Evolutionary conservation across 1,140 invertebrate genomes (phyloP).

Genomic region (Bombus picipes): DNA sequence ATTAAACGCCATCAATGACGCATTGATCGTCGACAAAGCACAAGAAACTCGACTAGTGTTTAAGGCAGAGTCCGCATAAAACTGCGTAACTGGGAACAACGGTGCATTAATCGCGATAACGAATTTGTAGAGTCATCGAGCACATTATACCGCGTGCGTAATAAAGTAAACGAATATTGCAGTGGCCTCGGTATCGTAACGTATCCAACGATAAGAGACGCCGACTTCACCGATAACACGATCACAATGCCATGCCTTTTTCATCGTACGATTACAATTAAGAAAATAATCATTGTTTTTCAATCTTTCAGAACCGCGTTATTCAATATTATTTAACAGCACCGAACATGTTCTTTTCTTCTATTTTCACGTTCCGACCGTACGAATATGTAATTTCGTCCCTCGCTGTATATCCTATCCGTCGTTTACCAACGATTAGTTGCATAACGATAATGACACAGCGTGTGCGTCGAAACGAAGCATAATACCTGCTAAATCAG

Average conservation of each 20-base stretch:
- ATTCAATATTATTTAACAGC: no score
- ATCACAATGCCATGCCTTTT: not conserved
- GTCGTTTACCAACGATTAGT: slow-evolving; percentile 9
- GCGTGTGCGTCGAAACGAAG: slow-evolving; percentile 3
- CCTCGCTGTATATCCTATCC: not conserved
- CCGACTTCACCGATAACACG: slow-evolving; percentile 41
- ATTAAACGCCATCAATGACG: not conserved
- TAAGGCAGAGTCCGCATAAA: not conserved
- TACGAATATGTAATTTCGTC: not conserved
- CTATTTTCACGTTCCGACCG: not conserved
- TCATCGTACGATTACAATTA: not conserved
- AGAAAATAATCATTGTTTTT: not conserved
- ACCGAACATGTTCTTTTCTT: not conserved
- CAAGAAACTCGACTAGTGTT: not conserved
- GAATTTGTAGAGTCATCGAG: not conserved
- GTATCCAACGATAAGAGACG: slow-evolving; percentile 45
- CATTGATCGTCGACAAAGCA: not conserved
- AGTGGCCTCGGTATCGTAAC: slow-evolving; percentile 28
- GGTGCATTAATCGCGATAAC: not conserved
- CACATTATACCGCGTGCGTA: not conserved
- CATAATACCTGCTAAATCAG: slow-evolving; percentile 20
- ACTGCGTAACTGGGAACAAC: not conserved
- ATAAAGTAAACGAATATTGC: slow-evolving; percentile 31
- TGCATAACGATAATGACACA: slow-evolving; percentile 43
- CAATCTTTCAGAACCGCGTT: no score